Base-by-base conservation (phyloP, 2,797 vertebrate species). In the Babyrousa celebensis region DNA sequence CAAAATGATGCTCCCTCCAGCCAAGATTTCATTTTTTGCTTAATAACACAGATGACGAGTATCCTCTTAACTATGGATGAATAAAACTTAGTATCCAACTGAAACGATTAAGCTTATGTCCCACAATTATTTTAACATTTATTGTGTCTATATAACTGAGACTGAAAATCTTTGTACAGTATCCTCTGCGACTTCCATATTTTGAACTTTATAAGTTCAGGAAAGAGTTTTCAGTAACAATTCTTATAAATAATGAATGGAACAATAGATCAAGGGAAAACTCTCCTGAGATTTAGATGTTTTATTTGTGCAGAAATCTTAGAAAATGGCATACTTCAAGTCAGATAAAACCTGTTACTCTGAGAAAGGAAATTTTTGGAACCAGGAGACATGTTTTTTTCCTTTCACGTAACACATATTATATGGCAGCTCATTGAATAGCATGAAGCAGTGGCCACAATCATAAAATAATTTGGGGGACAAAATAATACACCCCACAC, bases 391-490 rank as follows among this genome's bases (percentile, higher is more conserved):
- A 18, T 17, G 6, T 15, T 9, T 48, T 48, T 67, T 65, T 72
- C 63, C 12, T 70, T 62, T 60, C 43, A 70, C 10, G 71, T 12
- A 60, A 92, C 58, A 43, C 16, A 79, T 17, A 83, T 40, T 93
- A 48, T 4, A 25, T 16, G 43, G 5, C 21, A 86, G 2, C 16
- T 75, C 60, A 72, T 23, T 94, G 54, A 91, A 32, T 5, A 87
- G 2, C 5, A 11, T 75, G 27, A 89, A 86, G 74, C 18, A 83
- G 54, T 67, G 25, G 18, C 29, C 36, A n/a, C 2, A 43, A 82
- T 36, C 83, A 67, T 52, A 60, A 93, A 79, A 67, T 68, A 79
- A 78, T 89, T 84, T n/a, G 77, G 27, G 85, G 14, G 32, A 60
- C 79, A 96, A 52, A 68, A 25, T 29, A 68, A 72, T 9, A n/a